phyloP scores from a whole-genome alignment of 1,140 invertebrate species.

The Nasonia vitripennis region DNA sequence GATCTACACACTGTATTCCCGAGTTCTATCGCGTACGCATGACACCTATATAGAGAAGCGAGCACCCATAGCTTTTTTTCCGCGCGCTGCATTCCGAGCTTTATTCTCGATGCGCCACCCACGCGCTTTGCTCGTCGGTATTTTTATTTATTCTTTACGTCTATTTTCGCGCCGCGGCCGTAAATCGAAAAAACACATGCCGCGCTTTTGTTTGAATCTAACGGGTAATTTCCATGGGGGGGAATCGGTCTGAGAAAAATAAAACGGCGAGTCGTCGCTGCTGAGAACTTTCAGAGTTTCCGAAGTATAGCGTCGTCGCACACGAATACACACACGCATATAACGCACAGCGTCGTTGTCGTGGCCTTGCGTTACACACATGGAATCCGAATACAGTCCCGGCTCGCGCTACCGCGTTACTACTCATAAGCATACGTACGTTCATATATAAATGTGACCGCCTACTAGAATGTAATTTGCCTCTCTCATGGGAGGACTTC shows the following conservation, averaged over 20 bases:
- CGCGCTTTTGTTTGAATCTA: too few species aligned
- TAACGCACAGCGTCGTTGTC: background rate
- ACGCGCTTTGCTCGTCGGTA: background rate
- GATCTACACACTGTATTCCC: conserved; percentile 7
- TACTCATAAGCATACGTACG: background rate
- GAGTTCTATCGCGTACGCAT: background rate
- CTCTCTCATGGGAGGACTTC: background rate
- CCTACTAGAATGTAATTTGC: background rate
- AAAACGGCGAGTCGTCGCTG: too few species aligned
- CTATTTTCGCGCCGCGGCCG: too few species aligned
- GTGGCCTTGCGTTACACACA: background rate
- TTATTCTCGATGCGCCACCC: background rate
- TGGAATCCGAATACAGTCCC: conserved; percentile 12
- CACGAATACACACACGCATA: background rate
- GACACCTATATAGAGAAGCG: background rate
- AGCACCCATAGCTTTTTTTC: background rate
- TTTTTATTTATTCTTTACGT: background rate
- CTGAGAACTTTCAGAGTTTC: too few species aligned
- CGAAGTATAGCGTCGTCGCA: background rate
- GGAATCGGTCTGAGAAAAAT: too few species aligned
- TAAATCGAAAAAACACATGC: background rate
- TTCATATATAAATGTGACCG: background rate
- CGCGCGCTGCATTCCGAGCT: too few species aligned
- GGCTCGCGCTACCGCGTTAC: background rate
- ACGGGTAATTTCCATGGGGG: too few species aligned